A percentile compares a stretch with the other conserved stretches of the same genome.
phyloP scores from a whole-genome alignment of 2,888 invertebrate genomes.

The Habrosyne pyritoides region DNA sequence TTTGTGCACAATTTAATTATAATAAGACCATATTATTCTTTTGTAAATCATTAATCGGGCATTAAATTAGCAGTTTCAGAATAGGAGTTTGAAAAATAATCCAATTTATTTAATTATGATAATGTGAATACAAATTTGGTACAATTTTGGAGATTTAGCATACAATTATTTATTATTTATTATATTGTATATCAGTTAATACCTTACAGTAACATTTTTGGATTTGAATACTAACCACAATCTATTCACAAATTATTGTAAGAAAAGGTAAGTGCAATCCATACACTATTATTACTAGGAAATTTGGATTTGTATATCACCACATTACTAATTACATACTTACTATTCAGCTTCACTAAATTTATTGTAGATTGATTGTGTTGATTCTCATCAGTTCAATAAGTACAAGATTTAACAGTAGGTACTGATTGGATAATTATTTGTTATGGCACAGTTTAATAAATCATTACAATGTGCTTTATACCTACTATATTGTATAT shows the following conservation, averaged over 20 bases:
- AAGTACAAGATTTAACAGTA: neutral
- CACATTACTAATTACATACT: conserved; percentile 13
- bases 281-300: conserved; percentile 5
- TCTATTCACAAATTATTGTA: neutral
- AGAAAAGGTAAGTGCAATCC: neutral
- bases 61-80: neutral
- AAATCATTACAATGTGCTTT: conserved; percentile 13
- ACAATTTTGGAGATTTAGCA: neutral
- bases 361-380: neutral
- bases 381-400: conserved; percentile 6
- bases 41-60: neutral
- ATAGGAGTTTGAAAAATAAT: neutral
- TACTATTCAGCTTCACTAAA: conserved; percentile 36
- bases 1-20: neutral
- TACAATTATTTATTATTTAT: neutral
- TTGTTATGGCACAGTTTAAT: conserved; percentile 7
- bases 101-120: neutral
- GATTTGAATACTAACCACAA: neutral
- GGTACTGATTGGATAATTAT: neutral
- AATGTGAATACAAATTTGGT: neutral
- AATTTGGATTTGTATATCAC: conserved; percentile 13
- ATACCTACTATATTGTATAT: conserved; percentile 6
- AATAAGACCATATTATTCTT: neutral
- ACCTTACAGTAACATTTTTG: too few species aligned
- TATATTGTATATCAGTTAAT: too few species aligned